These are phyloP conservation scores for Gymnocephalus cernua DNA, from an alignment of 2,113 vertebrate genomes.

Conservation along the genomic window DNA sequence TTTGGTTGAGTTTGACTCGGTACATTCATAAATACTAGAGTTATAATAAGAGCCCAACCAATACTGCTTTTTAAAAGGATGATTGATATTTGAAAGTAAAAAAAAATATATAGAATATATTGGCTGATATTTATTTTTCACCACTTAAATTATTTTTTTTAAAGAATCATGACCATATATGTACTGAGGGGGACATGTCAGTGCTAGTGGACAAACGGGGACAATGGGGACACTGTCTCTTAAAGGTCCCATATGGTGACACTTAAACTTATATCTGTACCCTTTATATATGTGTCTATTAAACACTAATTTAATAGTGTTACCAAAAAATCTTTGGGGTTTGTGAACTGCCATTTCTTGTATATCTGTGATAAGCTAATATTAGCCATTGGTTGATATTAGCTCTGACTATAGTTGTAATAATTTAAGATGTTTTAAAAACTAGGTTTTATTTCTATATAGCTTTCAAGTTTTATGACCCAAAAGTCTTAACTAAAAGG, in stretches of 20 bases:
- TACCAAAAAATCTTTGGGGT: no score
- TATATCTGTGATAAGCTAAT: background rate
- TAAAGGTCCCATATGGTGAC: no score
- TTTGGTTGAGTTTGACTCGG: constrained; percentile 9
- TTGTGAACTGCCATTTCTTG: background rate
- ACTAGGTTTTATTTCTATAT: background rate
- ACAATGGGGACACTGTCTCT: background rate
- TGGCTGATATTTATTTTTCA: background rate
- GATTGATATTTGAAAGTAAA: background rate
- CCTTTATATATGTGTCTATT: no score
- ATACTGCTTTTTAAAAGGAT: background rate
- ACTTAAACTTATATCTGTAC: no score
- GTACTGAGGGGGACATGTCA: background rate
- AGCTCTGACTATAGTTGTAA: background rate
- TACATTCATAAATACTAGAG: background rate
- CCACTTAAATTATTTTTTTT: background rate
- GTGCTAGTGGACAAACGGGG: no score
- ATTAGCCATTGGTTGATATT: background rate
- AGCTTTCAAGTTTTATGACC: background rate
- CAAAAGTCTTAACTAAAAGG: background rate
- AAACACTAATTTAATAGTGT: no score
- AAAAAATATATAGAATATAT: background rate
- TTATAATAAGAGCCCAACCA: background rate
- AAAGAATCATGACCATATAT: background rate
- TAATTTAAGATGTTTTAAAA: background rate